Evolutionary conservation across 35 echinoderm and acorn worm species (phyloP).

Genomic region (Holothuria glaberrima): DNA sequence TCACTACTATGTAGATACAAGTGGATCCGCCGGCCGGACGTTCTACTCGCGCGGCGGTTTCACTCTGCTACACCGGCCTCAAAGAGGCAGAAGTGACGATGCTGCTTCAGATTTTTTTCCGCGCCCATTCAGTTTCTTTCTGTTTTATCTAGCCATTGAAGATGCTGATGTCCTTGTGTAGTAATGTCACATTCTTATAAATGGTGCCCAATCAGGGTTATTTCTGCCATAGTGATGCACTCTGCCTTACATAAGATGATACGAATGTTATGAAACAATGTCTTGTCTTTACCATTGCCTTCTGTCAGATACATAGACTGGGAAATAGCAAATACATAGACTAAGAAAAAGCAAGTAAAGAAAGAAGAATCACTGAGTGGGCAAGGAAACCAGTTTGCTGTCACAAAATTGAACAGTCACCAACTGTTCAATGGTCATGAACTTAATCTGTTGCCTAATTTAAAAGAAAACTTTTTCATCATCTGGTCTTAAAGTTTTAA

Average conservation of each 20-base stretch:
- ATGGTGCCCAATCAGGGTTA: conserved; percentile 21
- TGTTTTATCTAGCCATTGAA: neutral
- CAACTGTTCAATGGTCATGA: too few relatives aligned
- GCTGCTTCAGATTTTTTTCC: neutral
- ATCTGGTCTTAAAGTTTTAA: too few relatives aligned
- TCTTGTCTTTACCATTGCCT: neutral
- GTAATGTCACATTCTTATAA: neutral
- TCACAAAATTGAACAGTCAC: too few relatives aligned
- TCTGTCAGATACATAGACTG: neutral
- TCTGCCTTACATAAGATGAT: neutral
- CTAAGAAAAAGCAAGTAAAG: neutral
- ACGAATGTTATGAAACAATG: neutral
- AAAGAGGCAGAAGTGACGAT: neutral
- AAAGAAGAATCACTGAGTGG: too few relatives aligned
- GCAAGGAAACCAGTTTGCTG: too few relatives aligned
- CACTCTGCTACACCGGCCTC: neutral
- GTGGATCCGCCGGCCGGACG: too few relatives aligned
- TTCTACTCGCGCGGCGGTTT: too few relatives aligned
- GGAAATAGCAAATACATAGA: neutral
- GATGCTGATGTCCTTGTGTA: neutral
- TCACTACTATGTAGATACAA: too few relatives aligned
- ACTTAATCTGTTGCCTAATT: too few relatives aligned
- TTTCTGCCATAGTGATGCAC: neutral
- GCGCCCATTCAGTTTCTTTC: neutral
- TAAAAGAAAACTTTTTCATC: too few relatives aligned